Evolutionary conservation across 1,140 invertebrate species (phyloP).

Genomic region (Thaumatotibia leucotreta): DNA sequence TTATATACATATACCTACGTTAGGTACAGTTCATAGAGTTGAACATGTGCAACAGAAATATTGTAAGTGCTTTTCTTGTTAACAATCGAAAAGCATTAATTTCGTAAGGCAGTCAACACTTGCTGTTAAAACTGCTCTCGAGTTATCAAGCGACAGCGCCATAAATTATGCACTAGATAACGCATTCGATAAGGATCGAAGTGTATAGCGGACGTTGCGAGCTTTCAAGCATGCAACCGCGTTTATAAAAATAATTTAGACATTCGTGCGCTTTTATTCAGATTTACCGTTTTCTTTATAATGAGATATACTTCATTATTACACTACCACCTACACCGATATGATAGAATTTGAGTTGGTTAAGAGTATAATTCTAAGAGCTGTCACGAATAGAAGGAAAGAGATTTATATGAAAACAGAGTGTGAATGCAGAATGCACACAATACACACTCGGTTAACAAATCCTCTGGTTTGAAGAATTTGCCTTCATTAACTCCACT

Average conservation of each 20-base stretch:
- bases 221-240: constrained; percentile 6
- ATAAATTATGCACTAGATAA: constrained; percentile 53
- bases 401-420: too few relatives aligned
- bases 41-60: background rate
- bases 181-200: constrained; percentile 22
- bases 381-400: too few relatives aligned
- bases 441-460: too few relatives aligned
- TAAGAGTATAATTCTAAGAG: too few relatives aligned
- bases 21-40: background rate
- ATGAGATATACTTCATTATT: too few relatives aligned
- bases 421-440: too few relatives aligned
- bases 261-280: background rate
- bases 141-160: constrained; percentile 38
- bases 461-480: too few relatives aligned
- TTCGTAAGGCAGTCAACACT: background rate
- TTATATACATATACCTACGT: too few relatives aligned
- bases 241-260: background rate
- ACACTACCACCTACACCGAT: too few relatives aligned
- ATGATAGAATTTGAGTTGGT: too few relatives aligned
- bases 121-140: background rate
- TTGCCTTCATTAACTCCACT: too few relatives aligned
- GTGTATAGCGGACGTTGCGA: constrained; percentile 6
- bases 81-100: background rate
- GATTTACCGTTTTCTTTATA: too few relatives aligned
- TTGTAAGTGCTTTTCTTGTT: background rate